Evolutionary conservation across 2,797 vertebrate species (phyloP), one percentile per base, ranked within the genome.

Genomic region (Coregonus sp.): DNA sequence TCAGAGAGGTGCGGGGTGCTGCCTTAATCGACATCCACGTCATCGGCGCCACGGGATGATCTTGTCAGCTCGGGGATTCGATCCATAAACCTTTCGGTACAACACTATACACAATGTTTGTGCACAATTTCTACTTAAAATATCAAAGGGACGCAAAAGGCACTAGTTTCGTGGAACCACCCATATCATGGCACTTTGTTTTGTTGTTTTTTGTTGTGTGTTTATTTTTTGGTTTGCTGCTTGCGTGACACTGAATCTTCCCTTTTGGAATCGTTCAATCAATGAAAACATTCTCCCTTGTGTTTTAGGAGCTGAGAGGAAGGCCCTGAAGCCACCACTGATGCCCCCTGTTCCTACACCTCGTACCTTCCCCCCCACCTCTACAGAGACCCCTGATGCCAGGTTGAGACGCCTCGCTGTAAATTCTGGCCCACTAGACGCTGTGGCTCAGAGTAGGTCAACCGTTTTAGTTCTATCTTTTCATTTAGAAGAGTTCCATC

Each of bases 401-500:
- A 83, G 1, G 54, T 3, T 4, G 0, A 82, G 15, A 50, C 4
- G 18, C 1, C 33, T 4, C 14, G 20, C 0, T 11, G 0, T 37
- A 11, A 7, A 15, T 2, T 15, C 12, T 16, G 14, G 0, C 9
- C 0, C 6, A 29, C 3, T 1, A 14, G 82, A 89, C 0, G 2
- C 29, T 1, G 0, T 61, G 3, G 68, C 51, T 29, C 84, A 84
- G 20, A 79, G 92, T 94, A 76, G 54, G 90, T 89, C 59, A 33
- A 52, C n/a, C 20, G 18, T 70, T 12, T 20, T 51, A 33, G 20
- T 69, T 66, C 20, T 33, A 6, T 11, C n/a, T 11, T 68, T 35
- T 29, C 16, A 35, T 33, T 63, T 61, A 61, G 18, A 61, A 61
- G n/a, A 61, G 20, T 70, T 68, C 51, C 54, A 69, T 3, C 15